Evolutionary conservation across 2,797 vertebrate genomes (phyloP), one percentile per base, ranked within the genome.

Genomic region (Chromobotia macracanthus): DNA sequence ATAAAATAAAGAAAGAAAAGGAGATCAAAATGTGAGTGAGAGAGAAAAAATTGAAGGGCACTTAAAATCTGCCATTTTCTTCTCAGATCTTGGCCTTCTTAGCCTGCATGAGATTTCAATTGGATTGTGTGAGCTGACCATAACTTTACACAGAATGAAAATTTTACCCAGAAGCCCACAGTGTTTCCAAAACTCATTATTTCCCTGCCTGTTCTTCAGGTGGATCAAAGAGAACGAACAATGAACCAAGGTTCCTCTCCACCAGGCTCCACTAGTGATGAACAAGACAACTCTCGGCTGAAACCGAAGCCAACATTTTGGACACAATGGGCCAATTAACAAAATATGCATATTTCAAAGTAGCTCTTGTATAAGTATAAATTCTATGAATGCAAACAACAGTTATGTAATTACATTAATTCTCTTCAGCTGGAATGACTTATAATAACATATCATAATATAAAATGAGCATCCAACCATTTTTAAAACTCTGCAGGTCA

Each of bases 111-210:
- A 35, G 61, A 72, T 67, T 78, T 61, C 35, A 48, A 28, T 64
- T 38, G 2, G 16, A 66, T 64, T 66, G 65, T 55, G 58, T 61
- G 13, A 61, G 21, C 53, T 70, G 58, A 28, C 31, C 12, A 35
- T 28, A 83, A 61, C 51, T 68, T 72, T 25, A 60, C 68, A 74
- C 44, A 41, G 58, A 69, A 60, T 73, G 44, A 18, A 60, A 72
- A 48, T 38, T 66, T 72, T 70, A 83, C 46, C 60, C 60, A 50
- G 64, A 76, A 72, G 28, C 15, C 31, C 19, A 21, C 46, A 19
- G 58, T 35, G 15, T 48, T 70, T 71, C 23, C 8, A 1, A 28
- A 60, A 28, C 23, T 58, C 18, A 16, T 75, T 6, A 64, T 77
- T 68, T 68, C 2, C 66, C 25, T 23, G 21, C 7, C 25, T 46